phyloP scores from a whole-genome alignment of 2,888 invertebrate species.

The Molorchus minor region DNA sequence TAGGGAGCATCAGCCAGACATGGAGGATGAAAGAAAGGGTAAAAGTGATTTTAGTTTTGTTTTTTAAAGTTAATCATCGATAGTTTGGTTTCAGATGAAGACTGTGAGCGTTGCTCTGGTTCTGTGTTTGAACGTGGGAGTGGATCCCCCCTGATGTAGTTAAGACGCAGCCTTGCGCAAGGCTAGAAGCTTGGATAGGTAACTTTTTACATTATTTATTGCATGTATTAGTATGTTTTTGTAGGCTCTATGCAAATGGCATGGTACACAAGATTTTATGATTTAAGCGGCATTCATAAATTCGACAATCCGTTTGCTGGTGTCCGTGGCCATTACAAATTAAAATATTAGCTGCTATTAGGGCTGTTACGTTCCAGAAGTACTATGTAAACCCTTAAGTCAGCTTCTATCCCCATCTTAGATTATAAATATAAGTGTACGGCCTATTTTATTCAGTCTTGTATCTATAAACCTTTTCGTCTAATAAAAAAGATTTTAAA shows the following conservation, averaged over 20 bases:
- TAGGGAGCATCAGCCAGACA: constrained; percentile 74
- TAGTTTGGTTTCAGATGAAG: constrained; percentile 80
- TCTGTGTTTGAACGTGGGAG: constrained; percentile 97
- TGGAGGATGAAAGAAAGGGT: constrained; percentile 96
- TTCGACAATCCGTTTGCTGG: too few species aligned
- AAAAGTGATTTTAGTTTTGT: constrained; percentile 44
- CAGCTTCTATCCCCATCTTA: too few species aligned
- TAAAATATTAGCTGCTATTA: too few species aligned
- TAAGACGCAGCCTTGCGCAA: constrained; percentile 96
- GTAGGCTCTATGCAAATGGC: neutral
- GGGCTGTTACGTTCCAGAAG: too few species aligned
- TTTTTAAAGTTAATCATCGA: neutral
- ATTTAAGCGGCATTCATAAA: too few species aligned
- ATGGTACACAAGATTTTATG: too few species aligned
- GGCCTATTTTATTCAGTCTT: too few species aligned
- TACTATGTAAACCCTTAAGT: too few species aligned
- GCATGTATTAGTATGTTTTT: neutral
- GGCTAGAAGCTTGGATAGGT: constrained; percentile 98
- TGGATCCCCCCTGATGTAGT: constrained; percentile 98
- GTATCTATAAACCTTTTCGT: too few species aligned
- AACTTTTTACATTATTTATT: constrained; percentile 40
- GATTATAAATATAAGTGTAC: too few species aligned
- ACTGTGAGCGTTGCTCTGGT: constrained; percentile 98
- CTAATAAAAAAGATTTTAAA: too few species aligned
- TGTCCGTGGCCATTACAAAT: too few species aligned